These are phyloP conservation scores for Loxodonta africana DNA, from an alignment of 2,113 vertebrate genomes.

Conservation along the genomic window DNA sequence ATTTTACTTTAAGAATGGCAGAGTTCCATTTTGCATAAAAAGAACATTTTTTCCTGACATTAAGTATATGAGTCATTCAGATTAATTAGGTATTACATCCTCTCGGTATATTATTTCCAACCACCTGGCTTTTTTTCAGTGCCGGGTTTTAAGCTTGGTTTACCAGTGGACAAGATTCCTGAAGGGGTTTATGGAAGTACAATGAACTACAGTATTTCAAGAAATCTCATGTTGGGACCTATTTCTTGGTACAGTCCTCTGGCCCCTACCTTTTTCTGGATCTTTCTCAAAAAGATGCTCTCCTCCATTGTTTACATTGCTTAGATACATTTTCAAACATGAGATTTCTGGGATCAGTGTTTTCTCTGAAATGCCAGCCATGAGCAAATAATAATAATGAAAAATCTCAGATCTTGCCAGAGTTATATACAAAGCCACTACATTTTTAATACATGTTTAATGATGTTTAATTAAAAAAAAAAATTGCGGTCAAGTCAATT, in stretches of 20 bases:
- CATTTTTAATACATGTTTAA: constrained; percentile 61
- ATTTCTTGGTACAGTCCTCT: background rate
- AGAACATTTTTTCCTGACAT: background rate
- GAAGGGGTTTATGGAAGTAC: background rate
- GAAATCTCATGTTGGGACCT: background rate
- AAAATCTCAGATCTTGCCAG: constrained; percentile 28
- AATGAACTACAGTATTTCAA: constrained; percentile 46
- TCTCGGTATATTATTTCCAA: constrained; percentile 43
- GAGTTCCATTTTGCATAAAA: constrained; percentile 43
- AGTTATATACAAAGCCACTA: constrained; percentile 66
- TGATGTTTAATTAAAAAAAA: constrained; percentile 28
- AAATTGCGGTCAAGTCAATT: no score
- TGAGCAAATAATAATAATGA: background rate
- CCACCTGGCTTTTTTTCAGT: background rate
- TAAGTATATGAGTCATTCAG: background rate
- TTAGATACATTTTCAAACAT: background rate
- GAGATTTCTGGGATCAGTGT: background rate
- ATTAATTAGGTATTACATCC: background rate
- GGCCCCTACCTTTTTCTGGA: background rate
- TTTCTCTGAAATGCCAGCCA: constrained; percentile 43
- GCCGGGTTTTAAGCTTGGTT: constrained; percentile 37
- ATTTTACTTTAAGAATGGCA: background rate
- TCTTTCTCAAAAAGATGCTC: background rate
- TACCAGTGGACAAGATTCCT: background rate
- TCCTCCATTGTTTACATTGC: background rate